These are phyloP conservation scores for Ormyrus thymus DNA, from an alignment of 2,888 invertebrate genomes.

Conservation along the genomic window DNA sequence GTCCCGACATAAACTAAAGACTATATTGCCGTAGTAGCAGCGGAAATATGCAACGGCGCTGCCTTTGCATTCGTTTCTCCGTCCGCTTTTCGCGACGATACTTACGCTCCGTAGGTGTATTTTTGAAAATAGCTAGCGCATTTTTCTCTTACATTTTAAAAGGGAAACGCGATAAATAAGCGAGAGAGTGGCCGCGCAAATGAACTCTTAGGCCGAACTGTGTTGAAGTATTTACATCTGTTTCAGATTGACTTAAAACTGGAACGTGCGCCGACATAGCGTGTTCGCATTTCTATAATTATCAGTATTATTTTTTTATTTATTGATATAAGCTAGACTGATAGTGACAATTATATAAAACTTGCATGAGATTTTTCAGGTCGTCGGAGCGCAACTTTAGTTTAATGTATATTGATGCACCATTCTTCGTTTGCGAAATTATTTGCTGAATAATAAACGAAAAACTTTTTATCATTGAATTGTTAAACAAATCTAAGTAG, in stretches of 20 bases:
- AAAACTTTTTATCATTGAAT: too few species aligned
- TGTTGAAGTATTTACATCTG: too few species aligned
- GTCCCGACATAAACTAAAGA: constrained; percentile 68
- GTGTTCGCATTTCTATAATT: constrained; percentile 36
- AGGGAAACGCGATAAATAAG: background rate
- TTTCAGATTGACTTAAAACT: constrained; percentile 23
- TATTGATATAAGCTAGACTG: constrained; percentile 18
- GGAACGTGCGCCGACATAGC: constrained; percentile 8
- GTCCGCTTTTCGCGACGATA: constrained; percentile 32
- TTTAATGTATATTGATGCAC: too few species aligned
- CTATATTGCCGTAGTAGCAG: constrained; percentile 68
- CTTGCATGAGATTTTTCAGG: constrained; percentile 36
- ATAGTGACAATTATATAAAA: constrained; percentile 25
- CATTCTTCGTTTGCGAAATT: too few species aligned
- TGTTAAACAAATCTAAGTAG: too few species aligned
- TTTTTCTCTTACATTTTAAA: too few species aligned
- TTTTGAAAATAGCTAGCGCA: background rate
- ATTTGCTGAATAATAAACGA: too few species aligned
- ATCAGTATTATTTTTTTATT: constrained; percentile 32
- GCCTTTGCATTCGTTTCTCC: constrained; percentile 31
- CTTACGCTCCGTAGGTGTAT: constrained; percentile 27
- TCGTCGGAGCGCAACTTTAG: background rate
- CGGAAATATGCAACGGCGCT: constrained; percentile 65
- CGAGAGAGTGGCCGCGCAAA: background rate
- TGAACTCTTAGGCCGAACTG: background rate